These are phyloP conservation scores for Bufotes viridis DNA, from an alignment of 2,797 vertebrate genomes.

Conservation along the genomic window DNA sequence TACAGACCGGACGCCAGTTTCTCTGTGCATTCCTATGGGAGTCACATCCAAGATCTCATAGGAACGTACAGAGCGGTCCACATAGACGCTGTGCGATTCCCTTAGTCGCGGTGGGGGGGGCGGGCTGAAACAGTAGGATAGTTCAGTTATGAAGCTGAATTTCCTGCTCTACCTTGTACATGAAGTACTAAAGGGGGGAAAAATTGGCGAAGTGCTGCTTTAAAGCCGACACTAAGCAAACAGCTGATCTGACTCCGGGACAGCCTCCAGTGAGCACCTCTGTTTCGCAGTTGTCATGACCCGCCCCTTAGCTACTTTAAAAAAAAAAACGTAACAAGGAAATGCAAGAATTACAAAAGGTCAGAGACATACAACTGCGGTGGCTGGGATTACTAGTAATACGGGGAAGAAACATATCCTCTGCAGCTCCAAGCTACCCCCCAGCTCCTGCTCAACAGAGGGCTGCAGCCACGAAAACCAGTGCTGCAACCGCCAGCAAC, in stretches of 20 bases:
- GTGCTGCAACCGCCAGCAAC: not conserved
- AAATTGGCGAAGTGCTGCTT: too few relatives aligned
- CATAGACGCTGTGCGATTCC: too few relatives aligned
- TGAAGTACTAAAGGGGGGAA: too few relatives aligned
- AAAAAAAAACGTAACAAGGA: not conserved
- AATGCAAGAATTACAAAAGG: constrained; percentile 16
- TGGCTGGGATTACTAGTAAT: not conserved
- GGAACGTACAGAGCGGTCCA: too few relatives aligned
- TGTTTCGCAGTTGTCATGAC: not conserved
- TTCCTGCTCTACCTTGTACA: too few relatives aligned
- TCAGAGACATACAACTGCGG: not conserved
- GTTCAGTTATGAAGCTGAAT: too few relatives aligned
- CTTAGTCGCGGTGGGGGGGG: too few relatives aligned
- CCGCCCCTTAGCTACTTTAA: not conserved
- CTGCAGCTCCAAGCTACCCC: not conserved
- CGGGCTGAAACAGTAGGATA: too few relatives aligned
- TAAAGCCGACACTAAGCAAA: too few relatives aligned
- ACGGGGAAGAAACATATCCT: not conserved
- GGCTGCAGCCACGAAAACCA: not conserved
- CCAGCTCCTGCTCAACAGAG: not conserved
- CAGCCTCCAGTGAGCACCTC: not conserved
- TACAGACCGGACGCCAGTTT: too few relatives aligned
- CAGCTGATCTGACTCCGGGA: not conserved
- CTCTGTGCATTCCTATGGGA: too few relatives aligned
- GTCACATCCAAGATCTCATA: too few relatives aligned